A percentile compares a stretch with the other conserved stretches of the same genome.
Evolutionary conservation across 2,113 vertebrate genomes (phyloP).

Genomic region (Apeltes quadracus): DNA sequence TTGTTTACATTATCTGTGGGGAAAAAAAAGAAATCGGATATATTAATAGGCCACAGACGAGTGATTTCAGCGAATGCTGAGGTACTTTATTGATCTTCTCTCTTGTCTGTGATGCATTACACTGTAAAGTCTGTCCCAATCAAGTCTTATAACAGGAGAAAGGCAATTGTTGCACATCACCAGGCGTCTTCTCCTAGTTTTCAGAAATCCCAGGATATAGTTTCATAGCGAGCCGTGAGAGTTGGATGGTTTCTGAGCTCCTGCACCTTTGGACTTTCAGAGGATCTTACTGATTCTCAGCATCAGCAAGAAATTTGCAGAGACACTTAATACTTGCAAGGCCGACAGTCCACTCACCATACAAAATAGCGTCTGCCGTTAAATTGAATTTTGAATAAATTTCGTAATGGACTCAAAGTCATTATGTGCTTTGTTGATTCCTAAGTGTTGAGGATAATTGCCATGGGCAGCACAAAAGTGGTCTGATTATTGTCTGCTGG

Average conservation of each 20-base stretch:
- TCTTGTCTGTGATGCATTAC: conserved; percentile 37
- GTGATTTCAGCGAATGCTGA: conserved; percentile 19
- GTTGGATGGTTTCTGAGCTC: background rate
- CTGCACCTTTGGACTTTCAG: background rate
- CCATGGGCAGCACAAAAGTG: conserved; percentile 88
- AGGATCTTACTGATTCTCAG: conserved; percentile 25
- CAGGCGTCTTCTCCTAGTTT: background rate
- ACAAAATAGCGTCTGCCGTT: conserved; percentile 32
- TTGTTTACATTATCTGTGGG: conserved; percentile 15
- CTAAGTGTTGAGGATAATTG: conserved; percentile 92
- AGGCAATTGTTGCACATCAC: conserved; percentile 14
- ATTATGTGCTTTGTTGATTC: conserved; percentile 97
- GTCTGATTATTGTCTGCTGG: conserved; percentile 91
- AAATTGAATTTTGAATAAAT: conserved; percentile 57
- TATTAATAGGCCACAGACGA: conserved; percentile 22
- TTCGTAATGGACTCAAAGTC: conserved; percentile 73
- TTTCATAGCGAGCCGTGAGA: background rate
- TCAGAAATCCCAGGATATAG: background rate
- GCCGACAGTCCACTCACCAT: conserved; percentile 26
- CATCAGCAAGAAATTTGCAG: conserved; percentile 34
- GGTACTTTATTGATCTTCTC: conserved; percentile 55
- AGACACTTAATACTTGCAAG: conserved; percentile 33
- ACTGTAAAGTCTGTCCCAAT: conserved; percentile 31
- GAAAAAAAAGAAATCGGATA: conserved; percentile 33
- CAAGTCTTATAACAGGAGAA: conserved; percentile 20